These are phyloP conservation scores for Takifugu bimaculatus DNA, from an alignment of 2,113 vertebrate species.

Conservation along the genomic window DNA sequence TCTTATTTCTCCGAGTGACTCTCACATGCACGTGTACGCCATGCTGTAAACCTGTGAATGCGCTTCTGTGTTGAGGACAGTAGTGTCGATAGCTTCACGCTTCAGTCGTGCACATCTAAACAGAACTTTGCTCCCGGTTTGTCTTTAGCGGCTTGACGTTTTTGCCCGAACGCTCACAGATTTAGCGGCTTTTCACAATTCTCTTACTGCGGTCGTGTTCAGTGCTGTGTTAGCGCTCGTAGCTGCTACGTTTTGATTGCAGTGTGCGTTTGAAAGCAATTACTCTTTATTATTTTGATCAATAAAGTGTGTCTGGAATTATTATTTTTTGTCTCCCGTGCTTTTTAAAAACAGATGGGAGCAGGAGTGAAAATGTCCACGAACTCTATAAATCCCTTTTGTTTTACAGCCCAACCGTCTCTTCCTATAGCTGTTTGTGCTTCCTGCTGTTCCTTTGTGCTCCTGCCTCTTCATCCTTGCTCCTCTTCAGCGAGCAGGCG, in stretches of 20 bases:
- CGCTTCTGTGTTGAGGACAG: too few relatives aligned
- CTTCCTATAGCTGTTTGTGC: too few relatives aligned
- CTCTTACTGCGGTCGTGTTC: constrained; percentile 8
- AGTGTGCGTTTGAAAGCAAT: neutral
- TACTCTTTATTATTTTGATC: constrained; percentile 9
- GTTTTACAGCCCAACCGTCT: too few relatives aligned
- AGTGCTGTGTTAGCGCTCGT: constrained; percentile 6
- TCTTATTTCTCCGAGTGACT: too few relatives aligned
- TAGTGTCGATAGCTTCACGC: too few relatives aligned
- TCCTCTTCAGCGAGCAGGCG: constrained; percentile 52
- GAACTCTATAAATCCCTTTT: too few relatives aligned
- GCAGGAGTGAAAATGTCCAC: too few relatives aligned
- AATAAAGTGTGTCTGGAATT: constrained; percentile 28
- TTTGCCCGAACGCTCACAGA: constrained; percentile 2
- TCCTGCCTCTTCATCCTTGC: constrained; percentile 49
- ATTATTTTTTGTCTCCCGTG: constrained; percentile 5
- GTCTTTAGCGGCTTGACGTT: constrained; percentile 2
- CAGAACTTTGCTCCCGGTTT: neutral
- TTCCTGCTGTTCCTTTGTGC: constrained; percentile 15
- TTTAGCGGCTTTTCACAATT: constrained; percentile 7
- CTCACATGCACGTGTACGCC: too few relatives aligned
- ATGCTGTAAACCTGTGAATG: too few relatives aligned
- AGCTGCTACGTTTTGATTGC: constrained; percentile 17
- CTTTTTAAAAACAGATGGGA: neutral
- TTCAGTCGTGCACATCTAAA: neutral